Base-by-base conservation (phyloP, 2,888 invertebrate genomes). In the Luffia ferchaultella region DNA sequence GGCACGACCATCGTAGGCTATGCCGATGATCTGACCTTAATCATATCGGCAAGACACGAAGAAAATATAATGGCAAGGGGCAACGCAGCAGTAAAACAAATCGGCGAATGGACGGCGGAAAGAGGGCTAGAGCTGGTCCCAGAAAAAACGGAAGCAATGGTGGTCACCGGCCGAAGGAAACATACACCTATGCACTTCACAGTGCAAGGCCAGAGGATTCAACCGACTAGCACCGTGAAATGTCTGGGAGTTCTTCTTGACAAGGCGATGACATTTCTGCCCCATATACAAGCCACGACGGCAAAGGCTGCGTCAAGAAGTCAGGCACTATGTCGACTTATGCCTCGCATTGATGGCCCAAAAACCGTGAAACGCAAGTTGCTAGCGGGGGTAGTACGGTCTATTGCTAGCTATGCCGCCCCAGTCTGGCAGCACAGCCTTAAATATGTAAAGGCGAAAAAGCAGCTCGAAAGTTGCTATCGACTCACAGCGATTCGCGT, bases 321-420 rank as follows among this genome's bases (percentile, higher is more conserved):
- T n/a, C 5, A 5, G 7, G 43, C 43, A 43, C 9, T 43, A 5
- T 16, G 16, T 16, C 43, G 43, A 12, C 43, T 43, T 15, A 15
- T 43, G n/a, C 43, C 43, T 5, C 15, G 16, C 16, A 16, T 43
- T 15, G 16, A 16, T n/a, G 43, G 43, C 16, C 43, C 43, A 16
- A 43, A 16, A 7, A 16, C 16, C 16, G 9, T 16, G 9, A 16
- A 16, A 7, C 43, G 43, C 15, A 5, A n/a, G 43, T n/a, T 43
- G 9, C 16, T 16, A 15, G 7, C 43, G 43, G 43, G 43, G 5
- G 43, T 43, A 16, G 43, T 43, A 5, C 9, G 43, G 43, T 43
- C 43, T 15, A 43, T 43, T 15, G 43, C 43, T 43, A 16, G 43
- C 5, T 16, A 50, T 20, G 50, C 20, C n/a, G 45, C 45, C 16